A percentile compares a stretch with the other conserved stretches of the same genome.
Conservation (phyloP, 2,888 invertebrate species). For the Leptinotarsa juncta region DNA sequence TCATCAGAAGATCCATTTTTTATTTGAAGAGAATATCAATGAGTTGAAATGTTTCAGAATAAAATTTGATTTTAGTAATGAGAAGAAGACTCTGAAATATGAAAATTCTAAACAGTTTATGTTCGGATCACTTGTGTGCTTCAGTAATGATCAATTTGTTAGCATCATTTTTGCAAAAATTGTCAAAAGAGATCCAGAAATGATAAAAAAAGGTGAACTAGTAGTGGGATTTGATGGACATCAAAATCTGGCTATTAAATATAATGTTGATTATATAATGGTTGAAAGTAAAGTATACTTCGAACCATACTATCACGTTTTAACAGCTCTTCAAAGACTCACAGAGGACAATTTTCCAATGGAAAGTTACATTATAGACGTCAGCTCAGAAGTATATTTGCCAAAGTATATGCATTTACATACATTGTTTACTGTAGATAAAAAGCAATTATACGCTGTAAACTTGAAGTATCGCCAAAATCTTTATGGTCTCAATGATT, state of each 20-base stretch:
- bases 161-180: conserved; percentile 79
- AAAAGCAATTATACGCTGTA: not conserved
- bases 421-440: not conserved
- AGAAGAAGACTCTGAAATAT: conserved; percentile 63
- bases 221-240: conserved; percentile 67
- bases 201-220: conserved; percentile 62
- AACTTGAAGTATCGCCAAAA: not conserved
- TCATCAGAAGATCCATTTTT: conserved; percentile 15
- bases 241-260: conserved; percentile 52
- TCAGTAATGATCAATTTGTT: conserved; percentile 77
- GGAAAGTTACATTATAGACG: conserved; percentile 75
- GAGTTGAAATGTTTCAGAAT: conserved; percentile 15
- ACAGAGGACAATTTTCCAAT: conserved; percentile 73
- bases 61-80: conserved; percentile 46
- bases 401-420: conserved; percentile 63
- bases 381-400: conserved; percentile 54
- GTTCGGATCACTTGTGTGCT: conserved; percentile 79
- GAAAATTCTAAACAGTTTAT: conserved; percentile 72
- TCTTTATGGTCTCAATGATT: conserved; percentile 53
- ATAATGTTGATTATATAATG: conserved; percentile 69
- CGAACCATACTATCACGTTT: conserved; percentile 82
- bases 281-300: conserved; percentile 83
- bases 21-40: conserved; percentile 1
- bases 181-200: conserved; percentile 66
- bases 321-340: conserved; percentile 75